These are phyloP conservation scores for Cancer borealis DNA, from an alignment of 2,888 invertebrate genomes.

Conservation along the genomic window DNA sequence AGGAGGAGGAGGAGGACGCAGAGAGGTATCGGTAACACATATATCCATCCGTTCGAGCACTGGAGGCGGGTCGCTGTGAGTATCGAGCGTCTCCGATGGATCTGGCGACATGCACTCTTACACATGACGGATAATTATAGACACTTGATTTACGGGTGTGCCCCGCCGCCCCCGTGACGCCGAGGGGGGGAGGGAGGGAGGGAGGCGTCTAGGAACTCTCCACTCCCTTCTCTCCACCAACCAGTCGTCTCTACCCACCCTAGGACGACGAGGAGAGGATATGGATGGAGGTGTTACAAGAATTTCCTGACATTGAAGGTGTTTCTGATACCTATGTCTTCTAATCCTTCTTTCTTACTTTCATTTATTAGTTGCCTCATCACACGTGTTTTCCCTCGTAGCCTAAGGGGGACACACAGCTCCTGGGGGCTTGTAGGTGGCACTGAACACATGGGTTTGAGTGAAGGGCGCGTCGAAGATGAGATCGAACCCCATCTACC, in stretches of 20 bases:
- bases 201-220: neutral
- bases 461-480: neutral
- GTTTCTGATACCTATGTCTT: neutral
- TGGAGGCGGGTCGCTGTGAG: neutral
- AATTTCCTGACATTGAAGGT: neutral
- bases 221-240: neutral
- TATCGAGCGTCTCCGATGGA: constrained; percentile 46
- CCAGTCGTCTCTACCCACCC: neutral
- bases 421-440: neutral
- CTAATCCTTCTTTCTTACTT: neutral
- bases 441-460: neutral
- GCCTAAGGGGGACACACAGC: neutral
- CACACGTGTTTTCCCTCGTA: neutral
- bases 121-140: constrained; percentile 47
- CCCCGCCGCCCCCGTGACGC: constrained; percentile 27
- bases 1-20: neutral
- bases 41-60: neutral
- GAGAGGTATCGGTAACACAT: constrained; percentile 6
- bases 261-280: neutral
- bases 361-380: neutral
- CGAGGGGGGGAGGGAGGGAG: neutral
- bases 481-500: neutral
- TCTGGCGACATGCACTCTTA: constrained; percentile 48
- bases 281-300: neutral
- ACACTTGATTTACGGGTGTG: constrained; percentile 40